Evolutionary conservation across 2,113 vertebrate species (phyloP).

Genomic region (Cyanoliseus patagonus): DNA sequence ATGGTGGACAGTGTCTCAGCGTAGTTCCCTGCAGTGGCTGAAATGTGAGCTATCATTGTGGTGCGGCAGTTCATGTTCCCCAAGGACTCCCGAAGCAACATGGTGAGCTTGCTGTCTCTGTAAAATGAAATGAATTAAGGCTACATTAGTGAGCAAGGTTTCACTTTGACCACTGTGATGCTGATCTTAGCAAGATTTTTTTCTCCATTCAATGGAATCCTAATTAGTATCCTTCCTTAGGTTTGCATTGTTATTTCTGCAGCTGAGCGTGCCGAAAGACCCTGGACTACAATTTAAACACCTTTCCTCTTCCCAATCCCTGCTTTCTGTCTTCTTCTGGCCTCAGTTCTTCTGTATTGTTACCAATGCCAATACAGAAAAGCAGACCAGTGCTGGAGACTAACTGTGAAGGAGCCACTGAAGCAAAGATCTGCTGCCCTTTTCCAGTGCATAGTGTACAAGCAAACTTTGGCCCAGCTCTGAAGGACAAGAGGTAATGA

Average conservation of each 20-base stretch:
- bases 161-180: conserved; percentile 36
- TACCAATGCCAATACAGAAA: not conserved
- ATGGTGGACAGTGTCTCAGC: conserved; percentile 95
- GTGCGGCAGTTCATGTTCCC: conserved; percentile 99
- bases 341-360: not conserved
- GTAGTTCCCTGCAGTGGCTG: conserved; percentile 88
- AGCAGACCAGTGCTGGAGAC: not conserved
- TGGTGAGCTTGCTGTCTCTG: conserved; percentile 99
- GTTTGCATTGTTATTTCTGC: not conserved
- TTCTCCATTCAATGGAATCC: conserved; percentile 60
- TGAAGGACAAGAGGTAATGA: not conserved
- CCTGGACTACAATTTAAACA: not conserved
- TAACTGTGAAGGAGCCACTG: not conserved
- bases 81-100: conserved; percentile 97
- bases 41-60: conserved; percentile 99
- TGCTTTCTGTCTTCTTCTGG: not conserved
- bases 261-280: conserved; percentile 18
- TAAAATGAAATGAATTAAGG: conserved; percentile 73
- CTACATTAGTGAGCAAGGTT: conserved; percentile 67
- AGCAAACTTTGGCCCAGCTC: not conserved
- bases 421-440: not conserved
- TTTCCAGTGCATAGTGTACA: not conserved
- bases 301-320: not conserved
- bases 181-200: conserved; percentile 16
- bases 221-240: conserved; percentile 54